Base-by-base conservation (phyloP, 2,888 invertebrate genomes). In the Dasysyrphus tricinctus region DNA sequence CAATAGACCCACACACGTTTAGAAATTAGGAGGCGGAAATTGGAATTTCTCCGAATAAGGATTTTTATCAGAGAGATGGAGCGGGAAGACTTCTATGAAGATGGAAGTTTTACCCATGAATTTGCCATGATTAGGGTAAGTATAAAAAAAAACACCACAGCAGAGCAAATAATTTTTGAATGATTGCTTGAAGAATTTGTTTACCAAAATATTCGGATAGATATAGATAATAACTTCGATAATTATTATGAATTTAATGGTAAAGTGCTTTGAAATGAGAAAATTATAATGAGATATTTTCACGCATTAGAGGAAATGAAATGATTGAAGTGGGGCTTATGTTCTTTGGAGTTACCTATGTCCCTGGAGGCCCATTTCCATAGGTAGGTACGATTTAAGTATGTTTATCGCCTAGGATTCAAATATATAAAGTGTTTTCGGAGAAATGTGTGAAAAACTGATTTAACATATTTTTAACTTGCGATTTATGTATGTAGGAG, bases 11-110 rank as follows among this genome's bases (percentile, higher is more conserved):
- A 47, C 19, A 67, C 59, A 19, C 9, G 4, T 12, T 39, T 49
- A 59, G 6, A 14, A 29, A 39, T 69, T 70, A 29, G n/a, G 56
- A 32, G 47, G 32, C 56, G 56, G 56, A 83, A 83, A 80, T 80
- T 75, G 19, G 37, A 51, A 59, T 80, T 57, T 74, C 57, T 59
- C 44, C 19, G 42, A 49, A 57, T 65, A 47, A 29, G 11, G 57
- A 51, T 42, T 63, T 65, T 37, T 8, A 56, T 2, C 16, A n/a
- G 5, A 4, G 39, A 7, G 0, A n/a, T 7, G n/a, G 12, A 16
- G 8, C 19, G 32, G 14, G 11, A 37, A 34, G 39, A 9, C 11
- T 14, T 14, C 6, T 0, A 7, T 6, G 14, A 5, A 51, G 11
- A 61, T 44, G 54, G 49, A 12, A 49, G 32, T 54, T 57, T 24